Base-by-base conservation (phyloP, 1,140 invertebrate genomes). In the Ips nitidus region DNA sequence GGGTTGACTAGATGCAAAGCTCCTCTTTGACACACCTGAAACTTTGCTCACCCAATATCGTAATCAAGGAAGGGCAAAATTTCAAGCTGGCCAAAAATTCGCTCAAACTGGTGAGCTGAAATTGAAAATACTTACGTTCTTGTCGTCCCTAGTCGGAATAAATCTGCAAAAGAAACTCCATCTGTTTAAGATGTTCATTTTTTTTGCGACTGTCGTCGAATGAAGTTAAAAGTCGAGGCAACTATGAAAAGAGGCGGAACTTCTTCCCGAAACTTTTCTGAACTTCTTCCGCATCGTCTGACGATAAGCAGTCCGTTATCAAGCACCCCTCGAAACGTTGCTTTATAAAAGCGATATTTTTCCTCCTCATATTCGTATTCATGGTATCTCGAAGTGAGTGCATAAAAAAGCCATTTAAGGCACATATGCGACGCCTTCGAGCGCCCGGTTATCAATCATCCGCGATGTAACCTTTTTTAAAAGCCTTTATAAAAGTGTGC, bases 11-110 rank as follows among this genome's bases (percentile, higher is more conserved):
- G 45, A 2, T 3, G 45, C 45, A 50, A 50, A 50, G 22, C 45
- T 50, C 45, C 1, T 36, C 62, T 64, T 64, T 64, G 62, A 64
- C 62, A 64, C 62, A 64, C 62, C 62, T 64, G 62, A 64, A 64
- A 64, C 62, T 64, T 80, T 80, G 79, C 79, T 80, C 79, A 80
- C 79, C 79, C 78, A 74, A 66, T 71, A 72, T 56, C 59, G 71
- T 69, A 71, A 75, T 71, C 73, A 73, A 72, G 76, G 76, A 74
- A 76, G 76, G 75, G 79, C 79, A 79, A 79, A 77, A 78, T 79
- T 79, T 78, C 79, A 80, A 79, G 78, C 78, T 75, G 74, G 66
- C 66, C 73, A 73, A 75, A 62, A 69, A 52, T 71, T 53, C 5
- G 43, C n/a, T 40, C 22, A 22, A 22, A 52, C 55, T 56, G 62